phyloP scores from a whole-genome alignment of 2,888 invertebrate species.

The Thalpophila matura region DNA sequence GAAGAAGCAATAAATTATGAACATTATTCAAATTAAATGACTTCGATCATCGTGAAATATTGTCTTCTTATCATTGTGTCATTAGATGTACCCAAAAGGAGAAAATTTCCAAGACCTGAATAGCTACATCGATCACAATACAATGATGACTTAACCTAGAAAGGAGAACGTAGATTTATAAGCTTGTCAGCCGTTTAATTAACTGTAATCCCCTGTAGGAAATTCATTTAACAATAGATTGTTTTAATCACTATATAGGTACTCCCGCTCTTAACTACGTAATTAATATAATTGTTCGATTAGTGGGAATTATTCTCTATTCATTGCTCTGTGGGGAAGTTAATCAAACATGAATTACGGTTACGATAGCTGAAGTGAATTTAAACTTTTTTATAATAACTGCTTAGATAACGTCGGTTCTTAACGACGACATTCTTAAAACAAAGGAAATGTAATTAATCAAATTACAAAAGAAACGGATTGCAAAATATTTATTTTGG shows the following conservation, averaged over 20 bases:
- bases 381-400: constrained; percentile 39
- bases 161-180: constrained; percentile 56
- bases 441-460: constrained; percentile 55
- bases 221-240: constrained; percentile 68
- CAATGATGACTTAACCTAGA: constrained; percentile 58
- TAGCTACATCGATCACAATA: constrained; percentile 58
- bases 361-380: constrained; percentile 48
- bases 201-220: constrained; percentile 59
- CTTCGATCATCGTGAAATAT: constrained; percentile 33
- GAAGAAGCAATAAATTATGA: constrained; percentile 39
- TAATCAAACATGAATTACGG: constrained; percentile 64
- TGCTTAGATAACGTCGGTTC: constrained; percentile 40
- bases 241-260: constrained; percentile 62
- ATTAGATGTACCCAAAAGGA: constrained; percentile 34
- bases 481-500: constrained; percentile 68
- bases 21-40: constrained; percentile 50
- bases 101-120: constrained; percentile 39
- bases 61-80: constrained; percentile 22
- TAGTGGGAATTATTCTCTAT: constrained; percentile 71
- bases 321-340: constrained; percentile 64
- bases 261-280: constrained; percentile 59
- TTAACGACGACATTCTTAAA: constrained; percentile 35
- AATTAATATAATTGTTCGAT: constrained; percentile 72
- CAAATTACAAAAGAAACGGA: constrained; percentile 44
- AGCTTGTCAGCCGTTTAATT: constrained; percentile 56